Conservation (phyloP, 2,797 vertebrate species). For the Triplophysa yarkandensis region DNA sequence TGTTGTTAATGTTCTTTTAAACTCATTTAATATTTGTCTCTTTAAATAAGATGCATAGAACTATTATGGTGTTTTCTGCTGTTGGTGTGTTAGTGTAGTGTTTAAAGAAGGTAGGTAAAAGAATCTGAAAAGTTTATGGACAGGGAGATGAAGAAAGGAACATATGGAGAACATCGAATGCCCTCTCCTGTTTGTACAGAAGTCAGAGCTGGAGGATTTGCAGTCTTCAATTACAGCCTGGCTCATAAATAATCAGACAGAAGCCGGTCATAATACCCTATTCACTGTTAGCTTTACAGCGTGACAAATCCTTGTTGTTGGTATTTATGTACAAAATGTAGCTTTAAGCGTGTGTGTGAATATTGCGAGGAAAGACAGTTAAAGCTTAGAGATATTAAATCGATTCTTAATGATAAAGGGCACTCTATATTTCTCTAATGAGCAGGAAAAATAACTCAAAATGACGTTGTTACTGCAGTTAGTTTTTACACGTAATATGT, state of each 20-base stretch:
- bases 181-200: constrained; percentile 56
- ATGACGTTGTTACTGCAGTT: too few species aligned
- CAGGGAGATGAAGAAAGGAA: constrained; percentile 4
- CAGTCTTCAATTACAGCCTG: constrained; percentile 57
- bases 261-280: constrained; percentile 57
- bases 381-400: background rate
- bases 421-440: background rate
- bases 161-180: constrained; percentile 41
- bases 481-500: too few species aligned
- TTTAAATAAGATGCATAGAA: background rate
- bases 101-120: background rate
- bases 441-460: too few species aligned
- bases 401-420: background rate
- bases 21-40: background rate
- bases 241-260: constrained; percentile 60
- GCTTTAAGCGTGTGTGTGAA: constrained; percentile 53
- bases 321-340: constrained; percentile 65
- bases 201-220: constrained; percentile 60
- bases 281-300: constrained; percentile 60
- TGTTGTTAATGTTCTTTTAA: too few species aligned
- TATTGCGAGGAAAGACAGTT: background rate
- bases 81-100: background rate
- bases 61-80: background rate
- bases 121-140: constrained; percentile 30
- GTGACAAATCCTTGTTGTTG: constrained; percentile 70